Percentiles rank a stretch among this genome's conserved stretches.
Conservation (phyloP, 1,140 invertebrate species). For the Augochlora pura region DNA sequence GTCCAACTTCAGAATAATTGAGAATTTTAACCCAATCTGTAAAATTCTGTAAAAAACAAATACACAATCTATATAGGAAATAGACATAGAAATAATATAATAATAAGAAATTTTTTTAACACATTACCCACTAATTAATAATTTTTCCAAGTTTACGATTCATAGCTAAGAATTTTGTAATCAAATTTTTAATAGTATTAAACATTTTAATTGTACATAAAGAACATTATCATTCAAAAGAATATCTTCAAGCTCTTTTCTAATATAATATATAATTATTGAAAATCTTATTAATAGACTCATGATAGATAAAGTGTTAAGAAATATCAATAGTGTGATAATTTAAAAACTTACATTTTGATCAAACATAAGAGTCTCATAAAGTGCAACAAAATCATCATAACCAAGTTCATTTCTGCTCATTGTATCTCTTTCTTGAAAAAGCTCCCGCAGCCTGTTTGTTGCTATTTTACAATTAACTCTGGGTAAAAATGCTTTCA, state of each 20-base stretch:
- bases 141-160: no score
- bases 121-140: no score
- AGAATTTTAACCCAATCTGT: constrained; percentile 83
- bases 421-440: constrained; percentile 90
- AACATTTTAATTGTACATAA: no score
- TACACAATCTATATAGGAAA: constrained; percentile 6
- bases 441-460: constrained; percentile 89
- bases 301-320: no score
- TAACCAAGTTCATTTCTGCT: constrained; percentile 92
- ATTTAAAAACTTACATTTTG: constrained; percentile 82
- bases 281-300: no score
- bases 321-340: not conserved
- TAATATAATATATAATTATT: no score
- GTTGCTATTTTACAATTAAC: constrained; percentile 96
- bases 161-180: no score
- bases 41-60: constrained; percentile 80
- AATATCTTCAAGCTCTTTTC: no score
- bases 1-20: constrained; percentile 84
- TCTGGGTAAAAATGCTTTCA: constrained; percentile 94
- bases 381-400: constrained; percentile 93
- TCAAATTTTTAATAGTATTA: no score
- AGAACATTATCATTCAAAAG: no score
- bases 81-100: constrained; percentile 11
- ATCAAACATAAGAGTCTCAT: constrained; percentile 92
- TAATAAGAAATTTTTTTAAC: not conserved